These are phyloP conservation scores for Lordiphosa andalusiaca DNA, from an alignment of 2,888 invertebrate genomes.

Conservation along the genomic window DNA sequence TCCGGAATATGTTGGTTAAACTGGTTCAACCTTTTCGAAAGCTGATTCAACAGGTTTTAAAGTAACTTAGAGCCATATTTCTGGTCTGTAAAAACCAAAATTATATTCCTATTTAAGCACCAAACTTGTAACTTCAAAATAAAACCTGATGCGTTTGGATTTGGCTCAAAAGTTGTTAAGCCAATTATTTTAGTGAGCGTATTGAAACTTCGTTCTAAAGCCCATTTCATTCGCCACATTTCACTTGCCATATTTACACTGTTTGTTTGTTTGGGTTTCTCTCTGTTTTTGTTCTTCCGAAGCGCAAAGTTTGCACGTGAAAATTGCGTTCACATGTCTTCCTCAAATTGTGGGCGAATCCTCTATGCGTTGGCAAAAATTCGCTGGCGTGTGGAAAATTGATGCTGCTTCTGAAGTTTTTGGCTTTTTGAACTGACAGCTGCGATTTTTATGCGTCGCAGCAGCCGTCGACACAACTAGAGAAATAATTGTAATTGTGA, in stretches of 20 bases:
- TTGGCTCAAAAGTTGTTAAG: too few relatives aligned
- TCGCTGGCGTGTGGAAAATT: slow-evolving; percentile 62
- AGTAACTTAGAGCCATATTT: too few relatives aligned
- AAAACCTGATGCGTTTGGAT: too few relatives aligned
- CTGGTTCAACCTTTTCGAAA: too few relatives aligned
- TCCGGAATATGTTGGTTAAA: too few relatives aligned
- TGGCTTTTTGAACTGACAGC: slow-evolving; percentile 74
- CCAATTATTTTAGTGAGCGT: slow-evolving; percentile 21
- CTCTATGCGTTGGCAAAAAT: slow-evolving; percentile 33
- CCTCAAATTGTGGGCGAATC: slow-evolving; percentile 32
- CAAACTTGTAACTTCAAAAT: too few relatives aligned
- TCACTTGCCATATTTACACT: slow-evolving; percentile 47
- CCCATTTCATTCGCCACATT: slow-evolving; percentile 20
- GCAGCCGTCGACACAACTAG: slow-evolving; percentile 41
- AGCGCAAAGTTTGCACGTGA: slow-evolving; percentile 65
- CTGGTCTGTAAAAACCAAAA: too few relatives aligned
- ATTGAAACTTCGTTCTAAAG: slow-evolving; percentile 35
- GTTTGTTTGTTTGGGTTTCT: slow-evolving; percentile 27
- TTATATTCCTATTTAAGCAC: too few relatives aligned
- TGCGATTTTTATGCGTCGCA: slow-evolving; percentile 66
- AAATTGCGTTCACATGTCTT: slow-evolving; percentile 61
- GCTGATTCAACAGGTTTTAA: too few relatives aligned
- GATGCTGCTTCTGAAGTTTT: slow-evolving; percentile 71
- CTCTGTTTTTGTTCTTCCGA: slow-evolving; percentile 18
- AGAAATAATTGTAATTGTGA: slow-evolving; percentile 69